A percentile compares a stretch with the other conserved stretches of the same genome.
Evolutionary conservation across 2,888 invertebrate species (phyloP).

Genomic region (Hirtodrosophila alboralis): DNA sequence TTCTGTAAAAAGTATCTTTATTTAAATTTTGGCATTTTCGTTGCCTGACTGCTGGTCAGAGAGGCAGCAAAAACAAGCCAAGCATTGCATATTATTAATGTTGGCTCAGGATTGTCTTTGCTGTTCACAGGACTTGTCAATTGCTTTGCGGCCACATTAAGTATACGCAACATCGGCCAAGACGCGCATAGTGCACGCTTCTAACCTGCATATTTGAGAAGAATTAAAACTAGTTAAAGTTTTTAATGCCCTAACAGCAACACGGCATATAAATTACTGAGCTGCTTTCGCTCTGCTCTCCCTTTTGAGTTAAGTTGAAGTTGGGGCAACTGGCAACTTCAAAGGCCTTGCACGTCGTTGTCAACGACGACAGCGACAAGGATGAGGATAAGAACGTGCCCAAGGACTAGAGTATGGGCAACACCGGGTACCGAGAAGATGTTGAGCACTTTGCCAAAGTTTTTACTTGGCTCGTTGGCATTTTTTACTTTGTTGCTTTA

Average conservation of each 20-base stretch:
- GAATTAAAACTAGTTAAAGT: constrained; percentile 80
- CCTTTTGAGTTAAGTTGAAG: constrained; percentile 23
- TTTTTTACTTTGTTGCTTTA: constrained; percentile 78
- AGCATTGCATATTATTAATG: constrained; percentile 59
- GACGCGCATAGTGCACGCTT: constrained; percentile 28
- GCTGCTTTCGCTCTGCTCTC: constrained; percentile 16
- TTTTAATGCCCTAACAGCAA: constrained; percentile 76
- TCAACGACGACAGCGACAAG: constrained; percentile 45
- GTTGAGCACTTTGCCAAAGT: constrained; percentile 76
- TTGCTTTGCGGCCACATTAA: constrained; percentile 21
- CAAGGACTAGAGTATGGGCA: not conserved
- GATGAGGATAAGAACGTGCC: constrained; percentile 52
- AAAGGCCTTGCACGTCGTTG: constrained; percentile 68
- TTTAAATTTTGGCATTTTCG: constrained; percentile 40
- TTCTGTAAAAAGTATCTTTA: constrained; percentile 21
- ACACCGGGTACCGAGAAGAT: constrained; percentile 22
- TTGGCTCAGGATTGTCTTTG: not conserved
- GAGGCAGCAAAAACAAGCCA: constrained; percentile 23
- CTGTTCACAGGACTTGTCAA: constrained; percentile 1
- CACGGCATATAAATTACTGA: constrained; percentile 74
- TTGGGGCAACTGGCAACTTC: constrained; percentile 47
- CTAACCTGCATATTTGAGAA: constrained; percentile 62
- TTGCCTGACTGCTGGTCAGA: constrained; percentile 30
- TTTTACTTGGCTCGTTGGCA: constrained; percentile 77
- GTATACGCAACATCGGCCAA: constrained; percentile 49